Evolutionary conservation across 2,113 vertebrate genomes (phyloP).

Genomic region (Perognathus longimembris): DNA sequence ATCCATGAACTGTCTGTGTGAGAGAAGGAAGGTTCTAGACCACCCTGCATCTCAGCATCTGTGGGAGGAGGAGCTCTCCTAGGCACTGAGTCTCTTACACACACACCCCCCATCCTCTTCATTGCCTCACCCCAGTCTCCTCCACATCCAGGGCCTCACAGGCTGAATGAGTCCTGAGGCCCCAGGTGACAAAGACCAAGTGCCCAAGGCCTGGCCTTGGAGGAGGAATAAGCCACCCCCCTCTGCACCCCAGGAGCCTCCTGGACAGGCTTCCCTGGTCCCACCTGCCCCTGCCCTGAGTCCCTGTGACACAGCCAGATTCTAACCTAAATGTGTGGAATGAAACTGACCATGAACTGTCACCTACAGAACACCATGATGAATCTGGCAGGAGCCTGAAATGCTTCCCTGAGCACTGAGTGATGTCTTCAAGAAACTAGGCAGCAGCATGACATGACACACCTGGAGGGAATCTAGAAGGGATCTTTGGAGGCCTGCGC

Average conservation of each 20-base stretch:
- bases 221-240: neutral
- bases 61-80: neutral
- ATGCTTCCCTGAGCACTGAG: fast-evolving
- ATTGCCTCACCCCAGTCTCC: too few relatives aligned
- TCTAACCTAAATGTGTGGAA: fast-evolving
- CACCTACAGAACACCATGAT: neutral
- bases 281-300: neutral
- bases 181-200: constrained; percentile 50
- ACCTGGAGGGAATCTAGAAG: neutral
- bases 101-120: neutral
- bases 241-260: neutral
- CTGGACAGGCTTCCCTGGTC: neutral
- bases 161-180: constrained; percentile 60
- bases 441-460: neutral
- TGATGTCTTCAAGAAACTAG: neutral
- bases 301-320: neutral
- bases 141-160: neutral
- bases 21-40: neutral
- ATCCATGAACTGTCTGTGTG: neutral
- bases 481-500: neutral
- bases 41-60: neutral
- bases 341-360: neutral
- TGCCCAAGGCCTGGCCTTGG: neutral
- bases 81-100: neutral
- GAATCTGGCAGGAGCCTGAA: neutral